Evolutionary conservation across 2,797 vertebrate genomes (phyloP), one percentile per base, ranked within the genome.

Genomic region (Pyrocephalus nanus): DNA sequence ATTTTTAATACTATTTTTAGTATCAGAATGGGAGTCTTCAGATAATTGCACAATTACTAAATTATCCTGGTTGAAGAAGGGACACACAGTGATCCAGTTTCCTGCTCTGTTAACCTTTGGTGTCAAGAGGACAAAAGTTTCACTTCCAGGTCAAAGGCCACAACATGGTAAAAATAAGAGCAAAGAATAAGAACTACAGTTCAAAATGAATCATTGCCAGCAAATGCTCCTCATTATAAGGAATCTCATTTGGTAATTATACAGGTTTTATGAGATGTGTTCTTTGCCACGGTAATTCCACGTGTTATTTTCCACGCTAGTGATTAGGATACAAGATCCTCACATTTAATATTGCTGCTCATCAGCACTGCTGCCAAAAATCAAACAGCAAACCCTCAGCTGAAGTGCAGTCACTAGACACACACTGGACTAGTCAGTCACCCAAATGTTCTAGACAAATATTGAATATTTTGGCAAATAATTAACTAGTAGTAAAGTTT

Each of bases 21-120:
- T 96, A 93, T 93, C 57, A 75, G 94, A 97, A 96, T 91, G 93
- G 94, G 97, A 97, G 98, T 97, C 97, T 97, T 97, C 97, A 96
- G 98, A 98, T 99, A 99, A 99, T 99, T 98, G 98, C 93, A 95
- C 98, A 98, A 98, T 99, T 98, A 99, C 99, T 99, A 98, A 99
- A 99, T 98, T 98, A 98, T 98, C 97, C 97, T 98, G 97, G 97
- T 98, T 98, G 98, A 97, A 92, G 97, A 96, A 97, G 97, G 98
- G 97, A 97, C 92, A 88, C 93, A 93, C 92, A 88, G 86, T 97
- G 98, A 98, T 98, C 98, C 76, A 89, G 98, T 98, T 99, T 99
- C 99, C 99, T 99, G 99, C 98, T 98, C 98, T 95, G 95, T 98
- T 99, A 98, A 99, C 99, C 99, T 98, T 97, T 98, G 97, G 98